Conservation (phyloP, 2,113 vertebrate genomes). For the Nesogale talazaci region DNA sequence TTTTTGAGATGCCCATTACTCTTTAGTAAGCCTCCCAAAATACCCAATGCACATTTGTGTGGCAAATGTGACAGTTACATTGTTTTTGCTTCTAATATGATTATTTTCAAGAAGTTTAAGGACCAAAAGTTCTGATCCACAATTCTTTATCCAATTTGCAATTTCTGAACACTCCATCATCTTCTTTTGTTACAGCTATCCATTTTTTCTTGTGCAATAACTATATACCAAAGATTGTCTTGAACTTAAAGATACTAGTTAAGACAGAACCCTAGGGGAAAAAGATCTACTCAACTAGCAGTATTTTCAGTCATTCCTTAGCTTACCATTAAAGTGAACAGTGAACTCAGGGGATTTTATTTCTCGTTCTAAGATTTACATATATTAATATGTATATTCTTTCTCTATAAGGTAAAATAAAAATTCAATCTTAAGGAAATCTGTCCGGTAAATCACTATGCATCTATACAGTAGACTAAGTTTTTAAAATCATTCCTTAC, state of each 20-base stretch:
- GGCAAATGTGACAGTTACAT: neutral
- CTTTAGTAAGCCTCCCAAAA: neutral
- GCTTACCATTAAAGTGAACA: neutral
- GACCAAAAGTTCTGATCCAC: conserved; percentile 6
- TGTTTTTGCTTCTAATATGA: conserved; percentile 36
- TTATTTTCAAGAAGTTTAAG: conserved; percentile 45
- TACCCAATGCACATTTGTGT: conserved; percentile 24
- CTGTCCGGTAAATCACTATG: neutral
- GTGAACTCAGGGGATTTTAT: conserved; percentile 38
- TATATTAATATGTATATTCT: too few relatives aligned
- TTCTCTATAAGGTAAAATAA: neutral
- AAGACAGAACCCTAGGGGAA: neutral
- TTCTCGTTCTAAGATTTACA: too few relatives aligned
- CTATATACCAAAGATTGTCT: conserved; percentile 14
- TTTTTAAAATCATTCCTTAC: conserved; percentile 19
- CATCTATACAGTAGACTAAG: neutral
- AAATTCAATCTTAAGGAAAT: neutral
- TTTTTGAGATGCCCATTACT: conserved; percentile 1
- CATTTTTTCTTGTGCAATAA: neutral
- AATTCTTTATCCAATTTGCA: neutral
- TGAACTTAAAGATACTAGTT: conserved; percentile 11
- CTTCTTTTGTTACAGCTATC: neutral
- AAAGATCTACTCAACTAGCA: neutral
- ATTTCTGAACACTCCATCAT: neutral
- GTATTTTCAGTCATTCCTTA: neutral